Evolutionary conservation across 2,888 invertebrate species (phyloP).

Genomic region (Sinotaia quadrata): DNA sequence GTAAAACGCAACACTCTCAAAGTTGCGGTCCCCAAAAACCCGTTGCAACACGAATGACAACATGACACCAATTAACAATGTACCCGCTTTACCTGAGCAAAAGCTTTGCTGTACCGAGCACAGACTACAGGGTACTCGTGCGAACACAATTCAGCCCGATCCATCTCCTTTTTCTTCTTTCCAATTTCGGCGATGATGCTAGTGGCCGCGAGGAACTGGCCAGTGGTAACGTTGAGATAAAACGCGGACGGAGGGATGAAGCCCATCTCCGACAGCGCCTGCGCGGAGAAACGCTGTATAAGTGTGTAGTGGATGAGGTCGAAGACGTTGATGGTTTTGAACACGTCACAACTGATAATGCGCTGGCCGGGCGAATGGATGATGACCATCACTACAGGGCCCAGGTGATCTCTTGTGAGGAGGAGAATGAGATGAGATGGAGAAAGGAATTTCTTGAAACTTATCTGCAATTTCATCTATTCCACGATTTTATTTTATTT

Average conservation of each 20-base stretch:
- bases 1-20: no score
- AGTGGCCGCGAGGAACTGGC: constrained; percentile 12
- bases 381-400: constrained; percentile 28
- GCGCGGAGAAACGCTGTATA: constrained; percentile 5
- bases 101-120: constrained; percentile 82
- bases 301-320: constrained; percentile 71
- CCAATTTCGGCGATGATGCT: constrained; percentile 49
- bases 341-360: constrained; percentile 82
- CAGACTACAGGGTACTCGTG: constrained; percentile 81
- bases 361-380: constrained; percentile 71
- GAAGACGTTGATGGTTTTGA: constrained; percentile 85
- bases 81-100: constrained; percentile 77
- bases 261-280: not conserved
- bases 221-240: constrained; percentile 2
- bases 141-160: constrained; percentile 73
- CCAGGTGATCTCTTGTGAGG: constrained; percentile 18
- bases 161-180: constrained; percentile 52
- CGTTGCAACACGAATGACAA: no score
- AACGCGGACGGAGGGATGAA: not conserved
- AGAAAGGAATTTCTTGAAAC: not conserved
- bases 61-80: no score
- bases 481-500: no score
- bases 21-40: no score
- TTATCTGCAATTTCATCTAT: no score
- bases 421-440: not conserved